Evolutionary conservation across 2,797 vertebrate species (phyloP), one percentile per base, ranked within the genome.

Genomic region (Taeniopygia guttata): DNA sequence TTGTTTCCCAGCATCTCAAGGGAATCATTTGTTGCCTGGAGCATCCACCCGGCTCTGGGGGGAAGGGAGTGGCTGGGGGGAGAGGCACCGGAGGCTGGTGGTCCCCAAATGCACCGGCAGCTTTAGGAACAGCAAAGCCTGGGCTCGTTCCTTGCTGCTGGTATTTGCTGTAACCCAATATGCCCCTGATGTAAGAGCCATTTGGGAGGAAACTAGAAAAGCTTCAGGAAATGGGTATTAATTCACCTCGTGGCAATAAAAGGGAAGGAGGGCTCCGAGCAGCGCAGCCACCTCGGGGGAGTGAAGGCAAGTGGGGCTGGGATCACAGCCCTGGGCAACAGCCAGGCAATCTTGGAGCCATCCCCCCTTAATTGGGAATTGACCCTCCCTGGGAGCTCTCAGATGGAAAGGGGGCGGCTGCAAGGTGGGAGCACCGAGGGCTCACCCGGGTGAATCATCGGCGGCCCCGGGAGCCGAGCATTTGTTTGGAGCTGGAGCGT

Each of bases 191-290:
- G 94, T n/a, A 73, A 68, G 72, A 85, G 80, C 90, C 91, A 84
- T 95, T 92, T 66, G 94, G 94, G 94, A 96, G 94, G 94, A 96
- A 97, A 84, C 74, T 73, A 88, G 95, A 95, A 96, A 96, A 95
- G 90, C 93, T 79, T 72, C 94, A 89, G 94, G 94, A 96, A 97
- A 93, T 89, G 90, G 94, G 88, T 79, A 96, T 95, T 97, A 95
- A 96, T 94, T 96, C 94, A 90, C 92, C 80, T 52, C 25, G 43
- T 51, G 76, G 91, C 88, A 95, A 74, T 93, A 79, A 96, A 94
- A 82, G 73, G 72, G 43, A 87, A 84, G 91, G 72, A 84, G 90
- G 52, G 67, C 90, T 95, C 89, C 1, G 51, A 60, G 86, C 91
- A 79, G 63, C 3, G 9, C 2, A 2, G 77, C 46, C 15, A 16